Conservation (phyloP, 2,888 invertebrate species). For the Branchipolynoe longqiensis region DNA sequence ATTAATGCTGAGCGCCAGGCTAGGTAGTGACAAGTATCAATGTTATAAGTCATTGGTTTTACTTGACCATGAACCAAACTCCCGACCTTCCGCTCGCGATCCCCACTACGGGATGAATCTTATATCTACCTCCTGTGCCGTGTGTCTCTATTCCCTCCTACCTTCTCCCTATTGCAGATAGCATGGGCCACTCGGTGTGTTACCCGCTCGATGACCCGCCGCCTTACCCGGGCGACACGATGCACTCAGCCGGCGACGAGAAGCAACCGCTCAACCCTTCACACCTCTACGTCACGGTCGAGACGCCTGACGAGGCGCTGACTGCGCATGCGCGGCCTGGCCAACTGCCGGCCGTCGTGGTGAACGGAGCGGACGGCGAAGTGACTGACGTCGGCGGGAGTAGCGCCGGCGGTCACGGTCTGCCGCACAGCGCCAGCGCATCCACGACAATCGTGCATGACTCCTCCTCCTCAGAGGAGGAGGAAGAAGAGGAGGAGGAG, state of each 20-base stretch:
- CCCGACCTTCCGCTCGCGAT: too few relatives aligned
- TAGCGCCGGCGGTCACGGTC: background rate
- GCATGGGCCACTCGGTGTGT: slow-evolving; percentile 15
- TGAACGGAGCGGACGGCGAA: background rate
- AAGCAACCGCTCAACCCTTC: slow-evolving; percentile 41
- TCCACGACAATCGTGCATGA: background rate
- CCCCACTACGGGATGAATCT: too few relatives aligned
- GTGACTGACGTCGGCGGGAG: background rate
- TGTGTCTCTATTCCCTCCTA: too few relatives aligned
- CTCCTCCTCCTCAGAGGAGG: background rate
- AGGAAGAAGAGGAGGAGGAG: background rate
- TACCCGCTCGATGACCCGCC: slow-evolving; percentile 61
- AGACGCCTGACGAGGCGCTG: slow-evolving; percentile 11
- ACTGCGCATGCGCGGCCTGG: background rate
- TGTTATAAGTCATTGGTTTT: too few relatives aligned
- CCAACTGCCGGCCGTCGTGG: background rate
- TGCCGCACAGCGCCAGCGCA: slow-evolving; percentile 7
- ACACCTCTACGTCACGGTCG: slow-evolving; percentile 43
- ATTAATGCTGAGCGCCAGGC: too few relatives aligned
- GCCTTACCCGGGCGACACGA: slow-evolving; percentile 59
- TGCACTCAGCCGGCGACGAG: slow-evolving; percentile 12
- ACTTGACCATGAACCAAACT: too few relatives aligned
- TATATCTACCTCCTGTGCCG: background rate
- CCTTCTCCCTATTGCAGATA: too few relatives aligned
- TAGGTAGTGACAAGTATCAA: too few relatives aligned